phyloP scores from a whole-genome alignment of 2,113 vertebrate species.

The Dendrocopos noguchii region DNA sequence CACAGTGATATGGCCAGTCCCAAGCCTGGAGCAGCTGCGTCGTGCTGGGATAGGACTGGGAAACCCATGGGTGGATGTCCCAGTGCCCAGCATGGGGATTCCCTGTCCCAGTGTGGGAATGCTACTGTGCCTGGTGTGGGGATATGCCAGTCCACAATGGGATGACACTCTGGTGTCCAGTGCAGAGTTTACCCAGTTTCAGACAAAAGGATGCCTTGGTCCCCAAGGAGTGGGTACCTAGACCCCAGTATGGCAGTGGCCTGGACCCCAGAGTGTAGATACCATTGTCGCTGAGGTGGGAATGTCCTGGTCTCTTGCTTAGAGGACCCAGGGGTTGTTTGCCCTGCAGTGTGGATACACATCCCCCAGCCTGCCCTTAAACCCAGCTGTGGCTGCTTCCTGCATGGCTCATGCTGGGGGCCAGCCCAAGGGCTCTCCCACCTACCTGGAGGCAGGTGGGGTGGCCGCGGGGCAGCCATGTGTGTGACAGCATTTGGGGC shows the following conservation, averaged over 20 bases:
- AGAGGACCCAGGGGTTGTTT: not conserved
- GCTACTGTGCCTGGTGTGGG: not conserved
- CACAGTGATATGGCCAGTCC: accelerated
- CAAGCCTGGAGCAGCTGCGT: accelerated
- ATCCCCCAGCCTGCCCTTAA: not conserved
- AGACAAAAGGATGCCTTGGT: not conserved
- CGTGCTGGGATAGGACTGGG: accelerated
- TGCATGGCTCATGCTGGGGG: not conserved
- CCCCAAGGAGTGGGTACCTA: not conserved
- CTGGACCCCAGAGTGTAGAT: not conserved
- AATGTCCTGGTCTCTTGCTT: not conserved
- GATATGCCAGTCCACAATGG: not conserved
- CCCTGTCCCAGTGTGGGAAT: no score
- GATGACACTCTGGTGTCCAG: not conserved
- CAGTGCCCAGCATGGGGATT: accelerated
- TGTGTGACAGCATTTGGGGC: not conserved
- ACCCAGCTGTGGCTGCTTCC: not conserved
- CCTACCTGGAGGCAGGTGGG: not conserved
- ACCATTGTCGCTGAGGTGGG: no score
- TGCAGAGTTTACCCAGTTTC: not conserved
- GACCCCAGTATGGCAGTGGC: not conserved
- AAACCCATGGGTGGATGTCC: not conserved
- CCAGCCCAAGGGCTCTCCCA: not conserved
- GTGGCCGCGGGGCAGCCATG: accelerated
- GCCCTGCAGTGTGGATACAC: accelerated